Evolutionary conservation across 2,113 vertebrate genomes (phyloP), one percentile per base, ranked within the genome.

Genomic region (Nothocercus nigrocapillus): DNA sequence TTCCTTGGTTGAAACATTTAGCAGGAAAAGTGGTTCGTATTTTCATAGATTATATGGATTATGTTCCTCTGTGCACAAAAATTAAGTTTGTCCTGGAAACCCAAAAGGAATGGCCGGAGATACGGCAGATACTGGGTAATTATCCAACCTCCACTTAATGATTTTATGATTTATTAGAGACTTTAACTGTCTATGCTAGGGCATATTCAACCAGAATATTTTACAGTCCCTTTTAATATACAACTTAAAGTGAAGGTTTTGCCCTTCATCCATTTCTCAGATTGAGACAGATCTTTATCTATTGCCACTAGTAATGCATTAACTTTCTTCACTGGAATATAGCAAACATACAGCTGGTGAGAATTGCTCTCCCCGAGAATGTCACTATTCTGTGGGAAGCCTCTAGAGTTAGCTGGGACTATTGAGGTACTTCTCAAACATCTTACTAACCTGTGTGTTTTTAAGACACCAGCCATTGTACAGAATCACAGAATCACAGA

Each of bases 1-100:
- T 99, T 88, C 98, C 97, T 5, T 99, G 98, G 98, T 96, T 99
- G 97, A 98, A 92, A 72, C 98, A 98, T 79, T 92, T 98, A 88
- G 97, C 97, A 32, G 99, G 98, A 90, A 96, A 96, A 78, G 92
- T 98, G 25, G 94, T 98, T 83, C 97, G 96, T 25, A 75, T 98
- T 88, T 98, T 99, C 73, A 95, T 99, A 34, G 98, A 99, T 85
- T 99, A 99, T 30, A 97, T 97, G 59, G 98, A 98, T 93, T 98
- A 98, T 62, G 98, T 99, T 85, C 97, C 98, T 68, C 92, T 99
- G 54, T 99, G 99, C 61, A 75, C 94, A 36, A 99, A 98, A 94
- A 96, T 99, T 69, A 98, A 97, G 45, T 96, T 97, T 87, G 94
- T 97, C 16, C 94, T 98, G 70, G 97, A 98, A 98, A 96, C 93